phyloP scores from a whole-genome alignment of 1,140 invertebrate genomes.

The Hycleus phaleratus region DNA sequence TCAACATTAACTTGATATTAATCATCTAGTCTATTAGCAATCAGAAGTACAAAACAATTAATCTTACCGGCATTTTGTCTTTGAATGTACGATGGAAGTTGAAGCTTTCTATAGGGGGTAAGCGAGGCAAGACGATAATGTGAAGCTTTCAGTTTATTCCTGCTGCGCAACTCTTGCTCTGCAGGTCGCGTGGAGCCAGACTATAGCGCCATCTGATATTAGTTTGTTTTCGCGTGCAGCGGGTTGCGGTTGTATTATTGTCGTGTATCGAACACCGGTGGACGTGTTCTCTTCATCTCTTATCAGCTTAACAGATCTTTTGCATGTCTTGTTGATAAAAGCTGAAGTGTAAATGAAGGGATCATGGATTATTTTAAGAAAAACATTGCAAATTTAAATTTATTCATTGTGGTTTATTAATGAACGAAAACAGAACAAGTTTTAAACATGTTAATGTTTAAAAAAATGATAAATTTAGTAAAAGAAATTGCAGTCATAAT shows the following conservation, averaged over 20 bases:
- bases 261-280: not conserved
- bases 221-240: constrained; percentile 1
- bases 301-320: too few relatives aligned
- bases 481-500: too few relatives aligned
- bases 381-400: too few relatives aligned
- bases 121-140: not conserved
- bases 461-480: too few relatives aligned
- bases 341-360: too few relatives aligned
- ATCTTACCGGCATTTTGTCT: constrained; percentile 5
- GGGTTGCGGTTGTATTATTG: constrained; percentile 2
- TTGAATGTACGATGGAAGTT: constrained; percentile 1
- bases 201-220: constrained; percentile 6
- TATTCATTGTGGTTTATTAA: too few relatives aligned
- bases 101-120: too few relatives aligned
- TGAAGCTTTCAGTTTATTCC: not conserved
- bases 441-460: too few relatives aligned
- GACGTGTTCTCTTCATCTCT: not conserved
- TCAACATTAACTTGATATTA: not conserved
- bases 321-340: too few relatives aligned
- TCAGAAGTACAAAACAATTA: constrained; percentile 12
- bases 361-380: too few relatives aligned
- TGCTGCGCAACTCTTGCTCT: constrained; percentile 7
- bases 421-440: too few relatives aligned
- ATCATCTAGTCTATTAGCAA: constrained; percentile 10
- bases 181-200: constrained; percentile 7